Evolutionary conservation across 2,888 invertebrate species (phyloP).

Genomic region (Lasioglossum calceatum): DNA sequence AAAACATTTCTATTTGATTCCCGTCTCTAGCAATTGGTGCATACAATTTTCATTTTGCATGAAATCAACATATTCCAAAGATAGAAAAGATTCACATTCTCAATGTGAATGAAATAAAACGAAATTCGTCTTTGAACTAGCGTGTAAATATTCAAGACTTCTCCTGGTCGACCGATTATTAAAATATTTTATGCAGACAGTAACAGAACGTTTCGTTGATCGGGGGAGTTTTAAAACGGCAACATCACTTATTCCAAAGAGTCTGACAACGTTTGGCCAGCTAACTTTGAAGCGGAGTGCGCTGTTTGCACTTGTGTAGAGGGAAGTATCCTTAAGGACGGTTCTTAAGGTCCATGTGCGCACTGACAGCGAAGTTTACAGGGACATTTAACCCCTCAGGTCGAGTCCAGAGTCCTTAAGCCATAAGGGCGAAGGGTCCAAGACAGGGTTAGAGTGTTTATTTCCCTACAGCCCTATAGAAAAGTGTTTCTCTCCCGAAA

Average conservation of each 20-base stretch:
- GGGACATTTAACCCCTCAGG: constrained; percentile 1
- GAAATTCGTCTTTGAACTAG: not conserved
- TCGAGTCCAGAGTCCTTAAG: not conserved
- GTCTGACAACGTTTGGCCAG: not conserved
- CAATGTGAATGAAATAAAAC: not conserved
- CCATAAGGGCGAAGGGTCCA: not conserved
- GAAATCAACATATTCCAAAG: not conserved
- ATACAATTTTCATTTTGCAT: not conserved
- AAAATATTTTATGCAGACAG: not conserved
- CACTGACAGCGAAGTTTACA: constrained; percentile 7
- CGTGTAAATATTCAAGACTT: not conserved
- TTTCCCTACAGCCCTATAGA: not conserved
- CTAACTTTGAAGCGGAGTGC: not conserved
- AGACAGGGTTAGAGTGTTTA: constrained; percentile 3
- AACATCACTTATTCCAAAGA: not conserved
- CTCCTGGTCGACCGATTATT: not conserved
- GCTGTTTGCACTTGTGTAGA: constrained; percentile 15
- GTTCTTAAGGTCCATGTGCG: constrained; percentile 9
- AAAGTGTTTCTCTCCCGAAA: not conserved
- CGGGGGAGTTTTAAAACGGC: not conserved
- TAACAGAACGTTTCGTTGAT: not conserved
- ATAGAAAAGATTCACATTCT: too few relatives aligned
- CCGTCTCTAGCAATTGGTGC: too few relatives aligned
- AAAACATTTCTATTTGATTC: too few relatives aligned
- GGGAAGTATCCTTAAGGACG: constrained; percentile 9